Percentiles rank a stretch among this genome's conserved stretches.
phyloP scores from a whole-genome alignment of 2,113 vertebrate genomes.

The Pedetes capensis region DNA sequence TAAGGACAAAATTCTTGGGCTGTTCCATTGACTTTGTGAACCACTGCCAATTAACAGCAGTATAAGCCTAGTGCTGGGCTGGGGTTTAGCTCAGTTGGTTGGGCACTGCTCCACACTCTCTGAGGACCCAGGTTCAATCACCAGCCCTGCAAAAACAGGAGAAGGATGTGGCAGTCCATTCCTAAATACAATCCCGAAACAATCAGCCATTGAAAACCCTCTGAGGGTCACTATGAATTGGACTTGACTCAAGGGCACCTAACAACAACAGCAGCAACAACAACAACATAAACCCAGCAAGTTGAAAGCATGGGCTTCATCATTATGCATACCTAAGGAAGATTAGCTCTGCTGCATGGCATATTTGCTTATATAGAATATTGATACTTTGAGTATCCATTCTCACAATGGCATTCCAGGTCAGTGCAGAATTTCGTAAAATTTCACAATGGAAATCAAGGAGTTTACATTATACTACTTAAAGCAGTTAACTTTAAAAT shows the following conservation, averaged over 20 bases:
- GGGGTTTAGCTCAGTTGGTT: too few species aligned
- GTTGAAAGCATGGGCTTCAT: not conserved
- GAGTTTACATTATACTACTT: not conserved
- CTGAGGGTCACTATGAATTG: too few species aligned
- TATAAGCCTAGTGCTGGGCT: slow-evolving; percentile 9
- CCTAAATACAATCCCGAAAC: too few species aligned
- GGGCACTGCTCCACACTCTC: too few species aligned
- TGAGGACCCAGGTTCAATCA: too few species aligned
- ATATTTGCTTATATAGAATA: not conserved
- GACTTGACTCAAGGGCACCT: too few species aligned
- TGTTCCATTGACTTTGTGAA: not conserved
- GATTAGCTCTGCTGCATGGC: not conserved
- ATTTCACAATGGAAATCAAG: not conserved
- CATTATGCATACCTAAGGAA: not conserved
- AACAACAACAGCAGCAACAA: too few species aligned
- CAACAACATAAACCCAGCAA: too few species aligned
- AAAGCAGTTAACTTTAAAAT: not conserved
- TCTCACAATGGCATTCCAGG: not conserved
- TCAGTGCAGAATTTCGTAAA: not conserved
- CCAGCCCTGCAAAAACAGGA: too few species aligned
- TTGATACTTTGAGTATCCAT: not conserved
- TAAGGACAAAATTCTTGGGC: not conserved
- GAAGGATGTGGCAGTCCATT: too few species aligned
- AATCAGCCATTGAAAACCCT: too few species aligned
- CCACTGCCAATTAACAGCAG: not conserved